Evolutionary conservation across 1,140 invertebrate genomes (phyloP).

Genomic region (Protaetia brevitarsis): DNA sequence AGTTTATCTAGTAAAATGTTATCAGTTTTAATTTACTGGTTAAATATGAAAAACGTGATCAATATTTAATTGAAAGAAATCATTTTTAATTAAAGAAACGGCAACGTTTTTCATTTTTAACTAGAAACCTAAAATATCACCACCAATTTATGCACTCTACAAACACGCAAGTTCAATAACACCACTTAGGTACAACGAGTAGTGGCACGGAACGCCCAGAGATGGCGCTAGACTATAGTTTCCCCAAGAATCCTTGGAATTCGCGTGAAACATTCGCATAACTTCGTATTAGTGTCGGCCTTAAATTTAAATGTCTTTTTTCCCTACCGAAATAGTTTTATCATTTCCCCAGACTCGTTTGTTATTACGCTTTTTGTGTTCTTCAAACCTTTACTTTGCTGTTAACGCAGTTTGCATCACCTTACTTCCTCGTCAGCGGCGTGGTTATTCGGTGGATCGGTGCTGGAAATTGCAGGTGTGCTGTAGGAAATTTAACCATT

Average conservation of each 20-base stretch:
- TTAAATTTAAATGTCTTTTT: not conserved
- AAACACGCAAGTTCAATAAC: not conserved
- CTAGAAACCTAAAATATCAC: too few relatives aligned
- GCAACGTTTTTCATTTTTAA: too few relatives aligned
- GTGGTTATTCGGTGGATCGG: not conserved
- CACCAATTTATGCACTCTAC: too few relatives aligned
- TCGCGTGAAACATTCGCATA: not conserved
- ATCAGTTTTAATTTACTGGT: too few relatives aligned
- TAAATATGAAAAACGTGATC: too few relatives aligned
- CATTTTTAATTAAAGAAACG: not conserved
- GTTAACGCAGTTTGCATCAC: not conserved
- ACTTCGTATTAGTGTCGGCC: not conserved
- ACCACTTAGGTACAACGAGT: too few relatives aligned
- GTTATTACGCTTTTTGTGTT: not conserved
- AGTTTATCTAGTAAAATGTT: too few relatives aligned
- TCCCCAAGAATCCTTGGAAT: not conserved
- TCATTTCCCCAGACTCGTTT: not conserved
- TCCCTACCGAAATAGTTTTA: not conserved
- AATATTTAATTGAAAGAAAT: too few relatives aligned
- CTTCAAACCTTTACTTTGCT: not conserved
- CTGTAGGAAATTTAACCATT: not conserved
- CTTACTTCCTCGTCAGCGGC: not conserved
- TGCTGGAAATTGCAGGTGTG: not conserved
- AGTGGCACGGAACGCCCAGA: not conserved
- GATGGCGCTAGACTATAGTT: not conserved